A percentile compares a stretch with the other conserved stretches of the same genome.
Conservation (phyloP, 2,888 invertebrate genomes). For the Graphium colonna region DNA sequence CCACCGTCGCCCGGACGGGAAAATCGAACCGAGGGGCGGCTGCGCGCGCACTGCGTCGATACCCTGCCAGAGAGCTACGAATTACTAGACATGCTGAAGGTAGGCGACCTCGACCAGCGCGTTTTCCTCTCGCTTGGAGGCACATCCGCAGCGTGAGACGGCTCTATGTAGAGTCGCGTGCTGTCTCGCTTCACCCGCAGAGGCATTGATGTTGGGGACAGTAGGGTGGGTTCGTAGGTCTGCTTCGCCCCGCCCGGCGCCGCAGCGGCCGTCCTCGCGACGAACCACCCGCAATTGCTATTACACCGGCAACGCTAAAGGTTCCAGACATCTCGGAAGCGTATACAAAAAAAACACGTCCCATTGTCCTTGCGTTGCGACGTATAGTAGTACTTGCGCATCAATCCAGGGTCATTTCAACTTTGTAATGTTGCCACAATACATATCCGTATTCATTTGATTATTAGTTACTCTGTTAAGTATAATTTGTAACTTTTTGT, state of each 20-base stretch:
- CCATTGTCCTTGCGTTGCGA: not conserved
- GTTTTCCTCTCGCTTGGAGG: too few species aligned
- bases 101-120: constrained; percentile 39
- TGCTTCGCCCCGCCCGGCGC: constrained; percentile 36
- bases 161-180: constrained; percentile 1
- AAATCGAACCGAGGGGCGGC: constrained; percentile 66
- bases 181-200: constrained; percentile 34
- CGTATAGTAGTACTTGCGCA: not conserved
- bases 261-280: constrained; percentile 43
- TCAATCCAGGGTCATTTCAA: not conserved
- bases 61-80: constrained; percentile 35
- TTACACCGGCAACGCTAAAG: constrained; percentile 50
- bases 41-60: constrained; percentile 71
- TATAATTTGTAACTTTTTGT: too few species aligned
- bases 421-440: not conserved
- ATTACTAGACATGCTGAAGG: constrained; percentile 34
- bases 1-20: constrained; percentile 63
- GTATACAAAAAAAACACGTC: constrained; percentile 10
- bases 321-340: constrained; percentile 24
- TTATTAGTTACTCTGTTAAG: too few species aligned
- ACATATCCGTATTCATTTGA: too few species aligned
- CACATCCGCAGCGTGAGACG: not conserved
- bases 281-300: constrained; percentile 52
- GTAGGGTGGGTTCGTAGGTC: constrained; percentile 31
- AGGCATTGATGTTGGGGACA: constrained; percentile 31